Evolutionary conservation across 1,140 invertebrate genomes (phyloP).

Genomic region (Zophobas morio): DNA sequence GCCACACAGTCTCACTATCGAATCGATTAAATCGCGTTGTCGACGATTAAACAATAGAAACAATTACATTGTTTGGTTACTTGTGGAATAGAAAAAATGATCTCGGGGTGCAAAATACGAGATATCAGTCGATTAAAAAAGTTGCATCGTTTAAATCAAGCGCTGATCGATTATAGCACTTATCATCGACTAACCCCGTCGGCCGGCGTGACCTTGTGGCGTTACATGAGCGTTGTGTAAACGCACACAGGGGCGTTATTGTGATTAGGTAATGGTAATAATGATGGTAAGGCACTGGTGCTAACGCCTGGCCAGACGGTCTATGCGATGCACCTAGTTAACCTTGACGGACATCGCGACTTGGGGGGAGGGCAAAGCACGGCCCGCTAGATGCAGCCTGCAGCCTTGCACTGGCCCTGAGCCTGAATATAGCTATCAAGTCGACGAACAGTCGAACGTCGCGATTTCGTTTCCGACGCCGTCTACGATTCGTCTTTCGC

Average conservation of each 20-base stretch:
- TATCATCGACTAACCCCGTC: no score
- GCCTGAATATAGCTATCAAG: constrained; percentile 26
- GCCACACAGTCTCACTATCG: no score
- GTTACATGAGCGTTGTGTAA: constrained; percentile 4
- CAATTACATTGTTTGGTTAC: no score
- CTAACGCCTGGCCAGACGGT: constrained; percentile 46
- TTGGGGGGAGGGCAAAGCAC: constrained; percentile 37
- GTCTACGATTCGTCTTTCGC: background rate
- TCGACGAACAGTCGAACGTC: constrained; percentile 25
- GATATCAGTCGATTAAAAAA: no score
- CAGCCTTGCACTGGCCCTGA: constrained; percentile 48
- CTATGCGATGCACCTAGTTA: constrained; percentile 48
- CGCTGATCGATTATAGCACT: no score
- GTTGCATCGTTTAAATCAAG: no score
- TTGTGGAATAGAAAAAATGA: no score
- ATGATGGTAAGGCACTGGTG: constrained; percentile 48
- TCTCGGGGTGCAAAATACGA: no score
- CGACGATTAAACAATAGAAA: no score
- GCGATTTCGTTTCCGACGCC: constrained; percentile 5
- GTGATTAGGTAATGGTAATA: constrained; percentile 48
- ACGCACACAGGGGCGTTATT: constrained; percentile 29
- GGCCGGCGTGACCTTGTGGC: background rate
- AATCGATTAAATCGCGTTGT: no score
- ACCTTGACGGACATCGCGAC: constrained; percentile 47
- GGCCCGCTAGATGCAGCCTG: constrained; percentile 43